Percentiles rank a stretch among this genome's conserved stretches.
These are phyloP conservation scores for Apis florea DNA, from an alignment of 1,140 invertebrate genomes.

Conservation along the genomic window DNA sequence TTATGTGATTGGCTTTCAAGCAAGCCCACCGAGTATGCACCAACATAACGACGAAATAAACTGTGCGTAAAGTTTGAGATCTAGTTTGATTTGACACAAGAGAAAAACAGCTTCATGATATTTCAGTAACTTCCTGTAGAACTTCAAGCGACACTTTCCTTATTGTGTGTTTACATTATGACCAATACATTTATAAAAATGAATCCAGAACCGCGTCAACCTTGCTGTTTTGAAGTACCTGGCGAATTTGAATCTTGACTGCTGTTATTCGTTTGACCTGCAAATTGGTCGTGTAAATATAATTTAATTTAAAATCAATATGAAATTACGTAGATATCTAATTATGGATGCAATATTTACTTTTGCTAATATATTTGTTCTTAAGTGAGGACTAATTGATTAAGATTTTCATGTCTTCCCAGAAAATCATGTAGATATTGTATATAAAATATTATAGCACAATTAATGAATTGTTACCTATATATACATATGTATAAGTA, in stretches of 20 bases:
- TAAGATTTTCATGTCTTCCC: no score
- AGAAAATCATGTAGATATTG: no score
- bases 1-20: no score
- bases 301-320: background rate
- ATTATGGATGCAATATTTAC: no score
- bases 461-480: no score
- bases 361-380: no score
- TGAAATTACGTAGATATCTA: no score
- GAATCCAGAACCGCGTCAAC: conserved; percentile 48
- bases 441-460: no score
- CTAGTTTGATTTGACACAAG: no score
- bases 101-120: no score
- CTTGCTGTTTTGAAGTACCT: conserved; percentile 61
- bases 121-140: background rate
- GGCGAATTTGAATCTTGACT: conserved; percentile 41
- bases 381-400: no score
- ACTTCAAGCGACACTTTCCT: background rate
- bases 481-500: no score
- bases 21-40: background rate
- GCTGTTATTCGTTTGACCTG: conserved; percentile 48
- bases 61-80: background rate
- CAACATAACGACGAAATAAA: background rate
- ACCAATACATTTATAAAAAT: conserved; percentile 10
- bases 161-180: background rate
- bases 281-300: background rate